Base-by-base conservation (phyloP, 1,140 invertebrate species). In the Asbolus verrucosus region DNA sequence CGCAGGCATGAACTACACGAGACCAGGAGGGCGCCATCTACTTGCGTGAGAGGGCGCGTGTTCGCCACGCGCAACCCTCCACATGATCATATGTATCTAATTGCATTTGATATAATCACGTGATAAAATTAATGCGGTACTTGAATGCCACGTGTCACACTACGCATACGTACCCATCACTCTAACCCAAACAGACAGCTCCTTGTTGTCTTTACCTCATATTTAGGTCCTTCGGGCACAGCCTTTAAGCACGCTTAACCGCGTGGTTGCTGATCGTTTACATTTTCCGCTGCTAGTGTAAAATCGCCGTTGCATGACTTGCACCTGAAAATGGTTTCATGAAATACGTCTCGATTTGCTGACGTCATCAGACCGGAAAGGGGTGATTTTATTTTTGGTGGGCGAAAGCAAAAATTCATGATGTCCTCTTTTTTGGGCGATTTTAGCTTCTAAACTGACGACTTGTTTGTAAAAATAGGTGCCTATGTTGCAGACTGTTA, bases 101-200 rank as follows among this genome's bases (percentile, higher is more conserved):
- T 75, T 73, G 72, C 69, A 69, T 71, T 62, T 41, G 65, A 71
- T 70, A 54, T 73, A 73, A 75, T 75, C 74, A 73, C 66, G 72
- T 75, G 74, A 75, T 75, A 70, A 73, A 73, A 75, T 75, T 75
- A 75, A 75, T 75, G 73, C 73, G 65, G 50, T 68, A 73, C 69
- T 75, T 75, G 74, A 75, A 66, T 67, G 72, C 59, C 74, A 73
- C 74, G 74, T 69, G 69, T 36, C 66, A 54, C 65, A 36, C 46
- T 67, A 36, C 11, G 33, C 6, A 36, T 36, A 36, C 33, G 11
- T 4, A 36, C 33, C 33, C 33, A 36, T 36, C 33, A 36, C 33
- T 36, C 6, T 36, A 11, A 36, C 11, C 33, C 33, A 11, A 36
- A 11, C 11, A 36, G 33, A 11, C 6, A 3, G 6, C 4, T 30